Evolutionary conservation across 2,888 invertebrate genomes (phyloP).

Genomic region (Eurytoma californica): DNA sequence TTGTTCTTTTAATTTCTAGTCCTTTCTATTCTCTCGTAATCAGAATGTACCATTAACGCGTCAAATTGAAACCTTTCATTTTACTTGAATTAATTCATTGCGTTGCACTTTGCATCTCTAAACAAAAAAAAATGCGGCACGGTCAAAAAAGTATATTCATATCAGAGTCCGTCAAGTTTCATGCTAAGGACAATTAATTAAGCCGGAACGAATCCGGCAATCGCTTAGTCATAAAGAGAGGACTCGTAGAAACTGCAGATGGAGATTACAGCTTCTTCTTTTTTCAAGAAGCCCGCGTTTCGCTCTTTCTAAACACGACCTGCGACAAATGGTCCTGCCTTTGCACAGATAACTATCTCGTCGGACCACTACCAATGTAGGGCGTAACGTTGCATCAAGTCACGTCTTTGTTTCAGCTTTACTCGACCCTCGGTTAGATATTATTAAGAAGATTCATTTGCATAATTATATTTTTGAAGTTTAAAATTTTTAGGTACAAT

Average conservation of each 20-base stretch:
- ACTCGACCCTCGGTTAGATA: neutral
- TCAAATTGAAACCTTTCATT: too few species aligned
- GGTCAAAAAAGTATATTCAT: constrained; percentile 17
- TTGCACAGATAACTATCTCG: constrained; percentile 66
- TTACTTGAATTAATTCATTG: too few species aligned
- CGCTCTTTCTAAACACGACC: constrained; percentile 51
- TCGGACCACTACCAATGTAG: constrained; percentile 34
- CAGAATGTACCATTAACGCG: too few species aligned
- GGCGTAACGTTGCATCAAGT: constrained; percentile 37
- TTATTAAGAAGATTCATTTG: too few species aligned
- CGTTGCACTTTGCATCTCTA: too few species aligned
- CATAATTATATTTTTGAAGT: too few species aligned
- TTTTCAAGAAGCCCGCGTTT: constrained; percentile 51
- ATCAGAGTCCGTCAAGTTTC: constrained; percentile 38
- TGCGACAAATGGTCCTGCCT: constrained; percentile 72
- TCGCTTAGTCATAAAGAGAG: constrained; percentile 52
- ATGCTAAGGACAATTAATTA: constrained; percentile 52
- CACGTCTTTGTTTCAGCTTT: constrained; percentile 19
- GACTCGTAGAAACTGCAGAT: constrained; percentile 52
- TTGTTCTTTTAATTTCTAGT: too few species aligned
- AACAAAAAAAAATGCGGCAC: constrained; percentile 2
- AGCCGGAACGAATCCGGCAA: constrained; percentile 46
- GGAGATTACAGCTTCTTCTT: constrained; percentile 36
- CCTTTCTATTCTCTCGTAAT: too few species aligned
- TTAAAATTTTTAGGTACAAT: too few species aligned